Conservation (phyloP, 2,113 vertebrate species). For the Genyomyrus donnyi region DNA sequence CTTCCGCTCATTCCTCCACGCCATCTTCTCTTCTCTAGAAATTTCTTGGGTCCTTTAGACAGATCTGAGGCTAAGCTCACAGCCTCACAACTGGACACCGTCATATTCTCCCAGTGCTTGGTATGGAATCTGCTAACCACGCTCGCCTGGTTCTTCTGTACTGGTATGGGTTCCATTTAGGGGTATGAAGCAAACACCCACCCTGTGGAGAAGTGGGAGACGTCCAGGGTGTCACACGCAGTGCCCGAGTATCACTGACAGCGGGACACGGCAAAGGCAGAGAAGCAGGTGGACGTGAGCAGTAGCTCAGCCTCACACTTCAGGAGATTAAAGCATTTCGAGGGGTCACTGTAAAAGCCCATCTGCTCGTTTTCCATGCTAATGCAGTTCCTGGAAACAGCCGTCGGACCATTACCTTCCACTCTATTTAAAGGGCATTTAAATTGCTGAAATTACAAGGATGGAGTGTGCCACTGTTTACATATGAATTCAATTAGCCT, state of each 20-base stretch:
- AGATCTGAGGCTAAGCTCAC: not conserved
- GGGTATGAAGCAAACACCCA: not conserved
- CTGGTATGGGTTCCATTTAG: not conserved
- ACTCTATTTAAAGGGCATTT: constrained; percentile 5
- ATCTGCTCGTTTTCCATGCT: constrained; percentile 7
- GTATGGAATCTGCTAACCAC: not conserved
- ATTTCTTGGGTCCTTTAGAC: not conserved
- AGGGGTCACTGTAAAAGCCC: constrained; percentile 1
- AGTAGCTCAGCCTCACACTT: not conserved
- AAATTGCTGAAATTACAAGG: constrained; percentile 12
- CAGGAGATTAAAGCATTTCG: constrained; percentile 1
- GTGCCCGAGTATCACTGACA: not conserved
- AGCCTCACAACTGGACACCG: not conserved
- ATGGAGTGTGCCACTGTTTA: not conserved
- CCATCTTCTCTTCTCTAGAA: not conserved
- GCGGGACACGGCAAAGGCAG: not conserved
- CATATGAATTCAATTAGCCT: not conserved
- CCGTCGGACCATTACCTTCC: constrained; percentile 8
- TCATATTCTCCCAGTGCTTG: not conserved
- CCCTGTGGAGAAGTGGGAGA: not conserved
- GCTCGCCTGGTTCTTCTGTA: not conserved
- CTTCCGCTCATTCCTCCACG: not conserved
- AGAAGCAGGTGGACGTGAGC: not conserved
- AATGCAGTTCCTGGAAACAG: constrained; percentile 7
- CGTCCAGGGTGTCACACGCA: not conserved